These are phyloP conservation scores for Crax fasciolata DNA, from an alignment of 2,797 vertebrate species.

Conservation along the genomic window DNA sequence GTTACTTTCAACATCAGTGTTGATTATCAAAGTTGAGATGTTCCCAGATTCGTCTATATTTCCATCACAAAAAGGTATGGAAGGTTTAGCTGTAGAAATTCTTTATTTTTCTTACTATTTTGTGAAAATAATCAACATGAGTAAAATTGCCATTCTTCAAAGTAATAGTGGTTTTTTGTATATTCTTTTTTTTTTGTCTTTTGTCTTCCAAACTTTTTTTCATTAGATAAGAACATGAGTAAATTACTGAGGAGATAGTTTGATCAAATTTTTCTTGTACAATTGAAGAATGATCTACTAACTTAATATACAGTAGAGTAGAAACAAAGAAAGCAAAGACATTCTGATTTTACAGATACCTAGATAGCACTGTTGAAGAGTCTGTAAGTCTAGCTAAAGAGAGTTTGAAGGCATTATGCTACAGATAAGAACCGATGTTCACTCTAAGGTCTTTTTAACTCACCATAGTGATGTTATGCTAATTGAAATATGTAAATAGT, in stretches of 20 bases:
- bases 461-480: background rate
- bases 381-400: background rate
- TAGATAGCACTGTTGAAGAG: background rate
- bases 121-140: background rate
- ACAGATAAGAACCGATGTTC: background rate
- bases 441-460: background rate
- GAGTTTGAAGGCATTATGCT: background rate
- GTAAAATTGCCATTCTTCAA: background rate
- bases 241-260: background rate
- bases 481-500: background rate
- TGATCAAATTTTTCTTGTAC: background rate
- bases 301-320: background rate
- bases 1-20: background rate
- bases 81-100: background rate
- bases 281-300: background rate
- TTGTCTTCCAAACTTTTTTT: background rate
- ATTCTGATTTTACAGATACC: background rate
- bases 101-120: background rate
- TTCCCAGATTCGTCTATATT: rapidly evolving
- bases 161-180: background rate
- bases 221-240: background rate
- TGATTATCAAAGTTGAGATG: background rate
- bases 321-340: background rate
- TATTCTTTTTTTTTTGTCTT: background rate
- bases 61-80: background rate